Percentiles rank a stretch among this genome's conserved stretches.
phyloP scores from a whole-genome alignment of 2,797 vertebrate genomes.

The Darevskia mixta region DNA sequence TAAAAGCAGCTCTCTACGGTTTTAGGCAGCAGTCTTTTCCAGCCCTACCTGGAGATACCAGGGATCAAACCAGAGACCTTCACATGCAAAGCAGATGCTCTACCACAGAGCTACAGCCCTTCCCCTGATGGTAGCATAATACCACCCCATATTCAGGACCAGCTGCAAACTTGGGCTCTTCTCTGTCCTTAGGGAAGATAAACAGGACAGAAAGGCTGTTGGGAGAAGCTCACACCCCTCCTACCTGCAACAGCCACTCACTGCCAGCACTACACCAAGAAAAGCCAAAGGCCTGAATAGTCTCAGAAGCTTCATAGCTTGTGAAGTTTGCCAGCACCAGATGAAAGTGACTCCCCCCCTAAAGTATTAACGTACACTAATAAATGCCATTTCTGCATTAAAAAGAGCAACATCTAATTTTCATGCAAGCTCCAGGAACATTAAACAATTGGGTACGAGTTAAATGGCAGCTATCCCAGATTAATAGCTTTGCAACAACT shows the following conservation, averaged over 20 bases:
- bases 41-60: no score
- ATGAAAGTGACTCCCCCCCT: constrained; percentile 47
- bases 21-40: no score
- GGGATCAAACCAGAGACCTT: no score
- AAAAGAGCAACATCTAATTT: constrained; percentile 52
- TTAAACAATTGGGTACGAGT: constrained; percentile 49
- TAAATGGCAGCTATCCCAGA: constrained; percentile 38
- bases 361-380: constrained; percentile 60
- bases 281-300: not conserved
- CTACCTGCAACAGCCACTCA: not conserved
- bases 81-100: no score
- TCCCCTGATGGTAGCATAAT: not conserved
- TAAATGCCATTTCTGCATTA: constrained; percentile 39
- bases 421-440: constrained; percentile 51
- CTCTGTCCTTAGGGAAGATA: not conserved
- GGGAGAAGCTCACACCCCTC: not conserved
- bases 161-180: not conserved
- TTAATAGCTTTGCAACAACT: constrained; percentile 29
- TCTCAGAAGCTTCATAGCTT: not conserved
- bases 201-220: not conserved
- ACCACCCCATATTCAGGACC: not conserved
- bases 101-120: no score
- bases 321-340: not conserved
- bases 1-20: no score
- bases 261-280: constrained; percentile 18